Evolutionary conservation across 2,888 invertebrate species (phyloP), one percentile per base, ranked within the genome.

Genomic region (Limulus polyphemus): DNA sequence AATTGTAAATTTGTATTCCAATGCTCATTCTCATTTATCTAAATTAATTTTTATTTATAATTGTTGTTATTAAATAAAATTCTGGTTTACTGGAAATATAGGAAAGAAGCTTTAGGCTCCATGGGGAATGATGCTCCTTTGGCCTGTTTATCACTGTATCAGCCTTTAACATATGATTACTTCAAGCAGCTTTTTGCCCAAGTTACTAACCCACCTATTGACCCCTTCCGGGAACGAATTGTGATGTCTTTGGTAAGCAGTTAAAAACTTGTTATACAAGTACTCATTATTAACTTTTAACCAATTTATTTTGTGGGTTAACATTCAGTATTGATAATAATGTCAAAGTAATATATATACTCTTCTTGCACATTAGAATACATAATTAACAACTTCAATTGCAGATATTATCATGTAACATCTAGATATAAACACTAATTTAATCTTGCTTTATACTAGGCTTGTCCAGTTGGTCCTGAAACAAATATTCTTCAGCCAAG

Each of bases 121-220:
- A 99, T 99, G 99, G 99, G 99, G 63, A 99, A 99, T 77, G 99
- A 99, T 78, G 90, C 91, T 0, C 98, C 99, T 0, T 79, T 99
- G 69, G 99, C 99, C 11, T 99, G 99, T 73, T 83, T 99, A 47
- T 99, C 98, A 1, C 82, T 85, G 75, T 97, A 91, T 80, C 90
- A 95, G 75, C 99, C 99, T 11, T 80, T 97, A 63, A 83, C 91
- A 1, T 99, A 95, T 77, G 92, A 92, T 71, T 99, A 99, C 78
- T 99, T 99, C 81, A 98, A 99, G 75, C 99, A 99, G 76, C 81
- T 98, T 56, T 99, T 99, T 78, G 99, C 99, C 49, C 99, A 99
- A 82, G 83, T 95, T 71, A 99, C 99, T 71, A 99, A 99, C 80
- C 99, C 99, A 9, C 99, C 99, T 7, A 98, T 99, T 70, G 99